Evolutionary conservation across 2,797 vertebrate species (phyloP), one percentile per base, ranked within the genome.

Genomic region (Thalassophryne amazonica): DNA sequence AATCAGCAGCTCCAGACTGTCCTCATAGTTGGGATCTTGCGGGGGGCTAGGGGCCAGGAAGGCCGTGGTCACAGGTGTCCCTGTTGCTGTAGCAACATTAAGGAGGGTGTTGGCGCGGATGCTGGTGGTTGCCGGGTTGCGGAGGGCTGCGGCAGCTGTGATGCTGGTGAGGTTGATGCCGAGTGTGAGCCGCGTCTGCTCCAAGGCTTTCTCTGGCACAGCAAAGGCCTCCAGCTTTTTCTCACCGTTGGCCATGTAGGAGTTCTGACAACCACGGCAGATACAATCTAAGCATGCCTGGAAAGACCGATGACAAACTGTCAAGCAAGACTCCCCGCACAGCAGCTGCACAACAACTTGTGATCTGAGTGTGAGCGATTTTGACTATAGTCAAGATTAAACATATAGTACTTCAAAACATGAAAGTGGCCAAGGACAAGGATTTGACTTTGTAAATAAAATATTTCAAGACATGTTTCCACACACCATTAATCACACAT

Each of bases 101-200:
- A 99, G 95, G 86, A 99, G 83, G 27, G 82, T 83, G 76, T 82
- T 84, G 0, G 70, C 87, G 0, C 93, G 94, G 75, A 96, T 94
- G 93, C 94, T 94, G 91, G 93, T 91, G 86, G 80, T 79, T 2
- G 94, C 90, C 85, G 97, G 92, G 91, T 94, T 98, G 42, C 87
- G 86, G 17, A 89, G 85, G 0, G 86, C 86, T 0, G 87, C 85
- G 0, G 86, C 85, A 1, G 87, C 83, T 2, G 87, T 82, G 76
- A 99, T 98, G 92, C 97, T 99, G 85, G 97, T 99, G 91, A 99
- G 93, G 61, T 98, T 99, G 92, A 99, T 99, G 90, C 97, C 97
- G 71, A 99, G 92, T 40, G 97, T 99, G 73, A 99, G 96, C 81
- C 97, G 88, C 25, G 96, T 99, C 93, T 99, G 97, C 89, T 99